A percentile compares a stretch with the other conserved stretches of the same genome.
Evolutionary conservation across 2,113 vertebrate genomes (phyloP).

Genomic region (Gymnarchus niloticus): DNA sequence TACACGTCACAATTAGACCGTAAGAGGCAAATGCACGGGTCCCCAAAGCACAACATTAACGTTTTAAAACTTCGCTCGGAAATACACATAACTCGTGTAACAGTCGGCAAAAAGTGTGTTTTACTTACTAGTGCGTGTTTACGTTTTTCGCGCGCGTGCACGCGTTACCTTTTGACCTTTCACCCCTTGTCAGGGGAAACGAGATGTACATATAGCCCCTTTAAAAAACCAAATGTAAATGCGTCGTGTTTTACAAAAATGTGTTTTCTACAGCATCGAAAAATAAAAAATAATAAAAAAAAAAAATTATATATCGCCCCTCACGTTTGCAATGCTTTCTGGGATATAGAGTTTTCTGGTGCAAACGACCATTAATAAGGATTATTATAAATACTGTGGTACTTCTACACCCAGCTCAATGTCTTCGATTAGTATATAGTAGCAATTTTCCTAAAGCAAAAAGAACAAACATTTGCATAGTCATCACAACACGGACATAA

Average conservation of each 20-base stretch:
- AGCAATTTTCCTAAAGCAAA: not conserved
- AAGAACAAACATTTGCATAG: not conserved
- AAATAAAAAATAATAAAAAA: not conserved
- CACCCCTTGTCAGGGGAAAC: not conserved
- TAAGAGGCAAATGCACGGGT: not conserved
- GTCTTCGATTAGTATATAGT: not conserved
- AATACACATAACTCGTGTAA: not conserved
- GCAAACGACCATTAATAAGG: not conserved
- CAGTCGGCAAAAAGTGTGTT: not conserved
- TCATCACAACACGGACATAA: too few relatives aligned
- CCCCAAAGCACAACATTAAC: not conserved
- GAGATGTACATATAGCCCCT: not conserved
- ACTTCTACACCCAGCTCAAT: not conserved
- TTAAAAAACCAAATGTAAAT: not conserved
- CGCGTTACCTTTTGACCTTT: constrained; percentile 15
- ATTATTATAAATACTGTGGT: not conserved
- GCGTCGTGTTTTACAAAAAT: not conserved
- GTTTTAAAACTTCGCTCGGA: not conserved
- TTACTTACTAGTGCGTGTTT: not conserved
- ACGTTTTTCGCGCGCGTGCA: not conserved
- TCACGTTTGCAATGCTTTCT: constrained; percentile 6
- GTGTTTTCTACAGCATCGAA: not conserved
- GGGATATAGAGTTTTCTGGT: constrained; percentile 11
- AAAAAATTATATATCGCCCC: not conserved
- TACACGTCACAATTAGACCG: not conserved